phyloP scores from a whole-genome alignment of 2,113 vertebrate species.

The Leucosticte australis region DNA sequence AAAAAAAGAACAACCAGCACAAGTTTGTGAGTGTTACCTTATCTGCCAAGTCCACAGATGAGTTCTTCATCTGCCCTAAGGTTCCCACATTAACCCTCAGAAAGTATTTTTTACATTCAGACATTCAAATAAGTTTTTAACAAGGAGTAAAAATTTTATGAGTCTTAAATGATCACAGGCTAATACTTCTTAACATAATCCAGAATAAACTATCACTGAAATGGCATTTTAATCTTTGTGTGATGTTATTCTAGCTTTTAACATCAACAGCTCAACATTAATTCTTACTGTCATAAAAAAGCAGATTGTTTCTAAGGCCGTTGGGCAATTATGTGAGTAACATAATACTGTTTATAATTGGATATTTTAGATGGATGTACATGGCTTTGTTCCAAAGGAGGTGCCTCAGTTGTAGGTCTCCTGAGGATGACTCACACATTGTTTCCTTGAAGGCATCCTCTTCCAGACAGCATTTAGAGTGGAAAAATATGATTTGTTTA shows the following conservation, averaged over 20 bases:
- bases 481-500: slow-evolving; percentile 9
- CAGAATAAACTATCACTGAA: slow-evolving; percentile 15
- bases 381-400: slow-evolving; percentile 41
- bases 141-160: background rate
- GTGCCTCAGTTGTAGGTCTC: background rate
- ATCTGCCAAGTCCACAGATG: background rate
- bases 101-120: background rate
- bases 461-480: slow-evolving; percentile 24
- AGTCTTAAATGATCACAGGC: slow-evolving; percentile 1
- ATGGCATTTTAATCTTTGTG: slow-evolving; percentile 1
- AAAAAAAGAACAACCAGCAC: background rate
- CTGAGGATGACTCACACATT: slow-evolving; percentile 40
- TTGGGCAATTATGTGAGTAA: slow-evolving; percentile 1
- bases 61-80: background rate
- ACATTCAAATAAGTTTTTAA: background rate
- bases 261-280: background rate
- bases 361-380: background rate
- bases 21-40: background rate
- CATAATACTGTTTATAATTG: slow-evolving; percentile 10
- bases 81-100: background rate
- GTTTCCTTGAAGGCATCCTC: slow-evolving; percentile 25
- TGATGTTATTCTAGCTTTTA: slow-evolving; percentile 11
- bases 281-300: slow-evolving; percentile 17
- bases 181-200: background rate
- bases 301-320: background rate